phyloP scores from a whole-genome alignment of 2,888 invertebrate genomes.

The Glaucopsyche alexis region DNA sequence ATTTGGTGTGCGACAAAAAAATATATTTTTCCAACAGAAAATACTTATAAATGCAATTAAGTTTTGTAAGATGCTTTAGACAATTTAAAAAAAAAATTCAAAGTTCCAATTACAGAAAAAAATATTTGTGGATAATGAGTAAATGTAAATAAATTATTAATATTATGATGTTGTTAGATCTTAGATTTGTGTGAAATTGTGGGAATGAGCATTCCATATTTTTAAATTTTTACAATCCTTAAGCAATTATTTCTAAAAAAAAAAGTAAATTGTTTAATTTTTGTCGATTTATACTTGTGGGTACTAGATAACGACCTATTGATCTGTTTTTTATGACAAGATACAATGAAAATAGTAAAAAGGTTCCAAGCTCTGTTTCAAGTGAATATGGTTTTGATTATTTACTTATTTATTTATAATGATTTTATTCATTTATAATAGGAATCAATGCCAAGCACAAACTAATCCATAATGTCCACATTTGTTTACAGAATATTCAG shows the following conservation, averaged over 20 bases:
- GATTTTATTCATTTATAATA: neutral
- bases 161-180: conserved; percentile 18
- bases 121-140: neutral
- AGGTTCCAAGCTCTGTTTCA: neutral
- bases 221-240: neutral
- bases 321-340: no score
- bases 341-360: neutral
- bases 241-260: neutral
- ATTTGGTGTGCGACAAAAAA: neutral
- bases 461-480: no score
- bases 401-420: no score
- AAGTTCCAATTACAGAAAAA: conserved; percentile 15
- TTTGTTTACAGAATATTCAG: no score
- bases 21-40: no score
- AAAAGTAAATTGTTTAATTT: neutral
- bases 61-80: neutral
- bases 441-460: neutral
- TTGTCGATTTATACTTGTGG: neutral
- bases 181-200: conserved; percentile 2
- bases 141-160: conserved; percentile 24
- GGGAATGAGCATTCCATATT: conserved; percentile 27
- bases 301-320: no score
- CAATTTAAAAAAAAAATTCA: no score
- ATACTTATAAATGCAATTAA: no score
- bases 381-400: neutral